Conservation (phyloP, 2,113 vertebrate species). For the Pheucticus melanocephalus region DNA sequence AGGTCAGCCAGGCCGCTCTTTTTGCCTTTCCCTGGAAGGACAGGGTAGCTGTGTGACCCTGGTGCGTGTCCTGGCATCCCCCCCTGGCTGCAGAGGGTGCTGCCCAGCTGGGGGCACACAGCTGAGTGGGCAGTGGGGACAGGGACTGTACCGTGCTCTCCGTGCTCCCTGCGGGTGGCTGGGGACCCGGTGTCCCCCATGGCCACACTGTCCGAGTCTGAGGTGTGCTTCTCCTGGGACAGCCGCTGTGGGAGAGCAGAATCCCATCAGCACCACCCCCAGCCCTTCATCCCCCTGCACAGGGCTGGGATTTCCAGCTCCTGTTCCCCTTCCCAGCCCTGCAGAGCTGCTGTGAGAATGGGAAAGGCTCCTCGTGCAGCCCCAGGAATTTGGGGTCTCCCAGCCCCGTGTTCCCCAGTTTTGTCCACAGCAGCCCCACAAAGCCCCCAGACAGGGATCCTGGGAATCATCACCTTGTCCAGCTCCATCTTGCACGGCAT, state of each 20-base stretch:
- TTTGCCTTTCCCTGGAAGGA: slow-evolving; percentile 82
- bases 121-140: neutral
- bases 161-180: slow-evolving; percentile 63
- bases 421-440: rapidly evolving
- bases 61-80: rapidly evolving
- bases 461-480: slow-evolving; percentile 83
- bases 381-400: neutral
- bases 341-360: neutral
- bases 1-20: slow-evolving; percentile 89
- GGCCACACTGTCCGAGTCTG: slow-evolving; percentile 86
- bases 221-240: slow-evolving; percentile 88
- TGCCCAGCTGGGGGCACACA: neutral
- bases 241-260: slow-evolving; percentile 74
- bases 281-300: neutral
- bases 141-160: slow-evolving; percentile 78
- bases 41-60: neutral
- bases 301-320: neutral
- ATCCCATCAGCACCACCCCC: neutral
- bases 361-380: neutral
- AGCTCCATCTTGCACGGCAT: slow-evolving; percentile 86
- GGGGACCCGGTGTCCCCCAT: slow-evolving; percentile 74
- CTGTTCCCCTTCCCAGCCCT: neutral
- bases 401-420: rapidly evolving
- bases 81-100: neutral
- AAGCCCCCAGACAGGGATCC: rapidly evolving